phyloP scores from a whole-genome alignment of 1,140 invertebrate genomes.

The Saccostrea cuccullata region DNA sequence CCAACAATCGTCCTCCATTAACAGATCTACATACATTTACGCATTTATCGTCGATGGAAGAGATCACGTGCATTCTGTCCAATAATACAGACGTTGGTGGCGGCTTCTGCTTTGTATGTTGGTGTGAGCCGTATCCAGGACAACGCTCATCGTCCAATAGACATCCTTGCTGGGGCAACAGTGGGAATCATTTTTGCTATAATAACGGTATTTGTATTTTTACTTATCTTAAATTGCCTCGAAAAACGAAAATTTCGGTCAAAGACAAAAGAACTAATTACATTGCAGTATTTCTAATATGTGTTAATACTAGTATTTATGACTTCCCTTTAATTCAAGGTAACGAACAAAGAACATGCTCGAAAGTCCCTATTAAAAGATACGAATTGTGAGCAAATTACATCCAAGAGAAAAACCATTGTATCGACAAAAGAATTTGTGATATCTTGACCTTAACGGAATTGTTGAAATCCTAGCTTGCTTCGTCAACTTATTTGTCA shows the following conservation, averaged over 20 bases:
- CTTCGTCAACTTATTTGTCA: too few species aligned
- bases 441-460: too few species aligned
- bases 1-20: neutral
- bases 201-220: constrained; percentile 26
- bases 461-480: too few species aligned
- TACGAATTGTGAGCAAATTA: too few species aligned
- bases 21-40: constrained; percentile 47
- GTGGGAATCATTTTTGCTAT: constrained; percentile 11
- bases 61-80: constrained; percentile 16
- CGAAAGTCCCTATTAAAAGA: too few species aligned
- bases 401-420: too few species aligned
- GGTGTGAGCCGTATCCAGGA: constrained; percentile 43
- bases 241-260: neutral
- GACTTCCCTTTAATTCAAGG: too few species aligned
- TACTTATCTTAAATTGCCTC: neutral
- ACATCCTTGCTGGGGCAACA: constrained; percentile 41
- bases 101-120: constrained; percentile 9
- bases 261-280: too few species aligned
- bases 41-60: neutral
- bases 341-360: too few species aligned
- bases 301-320: too few species aligned
- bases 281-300: too few species aligned
- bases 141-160: constrained; percentile 40
- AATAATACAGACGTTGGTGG: constrained; percentile 32
- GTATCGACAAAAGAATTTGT: too few species aligned